These are phyloP conservation scores for Microplitis demolitor DNA, from an alignment of 1,140 invertebrate genomes.

Conservation along the genomic window DNA sequence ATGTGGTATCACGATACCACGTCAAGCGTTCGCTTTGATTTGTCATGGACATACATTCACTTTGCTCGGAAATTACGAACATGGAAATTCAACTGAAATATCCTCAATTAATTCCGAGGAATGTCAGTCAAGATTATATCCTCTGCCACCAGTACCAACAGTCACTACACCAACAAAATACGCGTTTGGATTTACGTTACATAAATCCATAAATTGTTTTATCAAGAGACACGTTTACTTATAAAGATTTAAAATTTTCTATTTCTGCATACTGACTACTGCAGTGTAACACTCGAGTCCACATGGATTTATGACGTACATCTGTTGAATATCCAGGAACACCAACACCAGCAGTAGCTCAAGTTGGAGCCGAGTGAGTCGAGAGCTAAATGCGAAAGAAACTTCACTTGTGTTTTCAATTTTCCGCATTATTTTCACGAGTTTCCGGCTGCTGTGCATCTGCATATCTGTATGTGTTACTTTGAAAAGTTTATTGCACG, in stretches of 20 bases:
- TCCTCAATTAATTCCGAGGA: slow-evolving; percentile 10
- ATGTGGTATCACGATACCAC: slow-evolving; percentile 13
- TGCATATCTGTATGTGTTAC: not conserved
- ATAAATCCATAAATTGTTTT: not conserved
- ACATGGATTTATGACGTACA: not conserved
- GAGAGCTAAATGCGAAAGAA: not conserved
- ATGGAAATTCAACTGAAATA: slow-evolving; percentile 17
- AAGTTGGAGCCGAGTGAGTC: too few relatives aligned
- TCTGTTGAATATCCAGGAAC: not conserved
- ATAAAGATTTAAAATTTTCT: too few relatives aligned
- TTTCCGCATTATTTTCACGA: not conserved
- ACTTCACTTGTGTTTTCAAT: slow-evolving; percentile 14
- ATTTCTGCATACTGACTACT: too few relatives aligned
- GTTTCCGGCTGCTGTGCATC: not conserved
- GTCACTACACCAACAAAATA: too few relatives aligned
- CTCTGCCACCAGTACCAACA: not conserved
- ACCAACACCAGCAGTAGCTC: not conserved
- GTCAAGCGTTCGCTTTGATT: slow-evolving; percentile 6
- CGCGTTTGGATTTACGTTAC: not conserved
- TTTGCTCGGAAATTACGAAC: slow-evolving; percentile 19
- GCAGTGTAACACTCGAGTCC: too few relatives aligned
- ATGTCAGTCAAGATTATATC: slow-evolving; percentile 5
- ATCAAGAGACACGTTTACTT: too few relatives aligned
- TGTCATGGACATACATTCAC: slow-evolving; percentile 20
- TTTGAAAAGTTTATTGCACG: slow-evolving; percentile 12